A percentile compares a stretch with the other conserved stretches of the same genome.
Conservation (phyloP, 2,888 invertebrate genomes). For the Drosophila atripex region DNA sequence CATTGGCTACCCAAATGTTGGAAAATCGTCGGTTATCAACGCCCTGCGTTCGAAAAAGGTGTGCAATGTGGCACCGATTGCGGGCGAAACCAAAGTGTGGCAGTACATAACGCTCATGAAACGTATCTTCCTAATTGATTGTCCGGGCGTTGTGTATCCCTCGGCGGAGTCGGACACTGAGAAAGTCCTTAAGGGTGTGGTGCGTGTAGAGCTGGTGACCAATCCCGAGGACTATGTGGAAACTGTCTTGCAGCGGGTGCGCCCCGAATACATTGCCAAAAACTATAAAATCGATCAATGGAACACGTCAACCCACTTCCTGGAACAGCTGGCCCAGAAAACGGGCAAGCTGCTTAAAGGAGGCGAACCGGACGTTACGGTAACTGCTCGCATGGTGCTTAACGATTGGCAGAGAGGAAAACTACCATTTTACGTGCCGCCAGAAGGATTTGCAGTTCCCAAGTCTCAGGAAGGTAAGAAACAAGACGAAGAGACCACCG, state of each 20-base stretch:
- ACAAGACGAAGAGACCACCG: conserved; percentile 24
- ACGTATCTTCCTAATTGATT: conserved; percentile 98
- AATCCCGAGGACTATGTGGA: conserved; percentile 97
- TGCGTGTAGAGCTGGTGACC: conserved; percentile 96
- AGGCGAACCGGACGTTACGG: conserved; percentile 97
- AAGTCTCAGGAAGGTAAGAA: conserved; percentile 84
- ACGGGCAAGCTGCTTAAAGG: conserved; percentile 96
- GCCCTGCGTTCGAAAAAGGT: conserved; percentile 98
- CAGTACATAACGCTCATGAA: conserved; percentile 99
- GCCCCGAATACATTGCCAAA: conserved; percentile 93
- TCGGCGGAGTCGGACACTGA: conserved; percentile 97
- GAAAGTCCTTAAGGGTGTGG: conserved; percentile 98
- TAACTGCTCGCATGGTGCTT: conserved; percentile 96
- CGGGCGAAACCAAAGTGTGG: conserved; percentile 99
- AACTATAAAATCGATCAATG: conserved; percentile 95
- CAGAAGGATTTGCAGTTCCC: conserved; percentile 91
- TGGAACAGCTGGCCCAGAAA: conserved; percentile 94
- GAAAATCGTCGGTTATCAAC: conserved; percentile 99
- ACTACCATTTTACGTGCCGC: conserved; percentile 96
- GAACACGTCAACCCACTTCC: conserved; percentile 92
- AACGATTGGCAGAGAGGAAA: conserved; percentile 99
- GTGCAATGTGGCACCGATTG: conserved; percentile 99
- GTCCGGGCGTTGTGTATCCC: conserved; percentile 99
- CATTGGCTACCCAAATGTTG: conserved; percentile 99
- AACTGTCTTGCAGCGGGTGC: conserved; percentile 93